Evolutionary conservation across 2,797 vertebrate species (phyloP), one percentile per base, ranked within the genome.

Genomic region (Oreonectes daqikongensis): DNA sequence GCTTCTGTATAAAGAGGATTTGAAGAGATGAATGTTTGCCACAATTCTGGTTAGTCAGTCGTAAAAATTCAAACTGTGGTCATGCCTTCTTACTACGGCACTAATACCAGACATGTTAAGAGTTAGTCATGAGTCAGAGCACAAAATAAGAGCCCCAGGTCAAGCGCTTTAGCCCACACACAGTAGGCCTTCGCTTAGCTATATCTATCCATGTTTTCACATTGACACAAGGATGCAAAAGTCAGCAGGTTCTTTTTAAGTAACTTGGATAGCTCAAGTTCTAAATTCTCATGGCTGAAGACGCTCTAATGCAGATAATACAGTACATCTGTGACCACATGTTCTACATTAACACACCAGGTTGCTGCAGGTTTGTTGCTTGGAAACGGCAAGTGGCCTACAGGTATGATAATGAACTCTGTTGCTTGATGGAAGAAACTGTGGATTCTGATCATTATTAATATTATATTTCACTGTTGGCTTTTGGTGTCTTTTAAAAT

Each of bases 41-140:
- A 68, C 79, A 70, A 80, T 76, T 70, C 70, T 40, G 67, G 77
- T 83, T 76, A 82, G 65, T 75, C 78, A 61, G 50, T 57, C 32
- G 63, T 69, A 82, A 65, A 77, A 78, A 86, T 79, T 67, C 52
- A 74, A 69, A 78, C 65, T 65, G 69, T 26, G 60, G 69, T 77
- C 82, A 80, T 81, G 77, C 72, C 79, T 85, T 50, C 75, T 77
- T 59, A 78, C 72, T 50, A 52, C 35, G 59, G 64, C 69, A 69
- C 66, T 77, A 70, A 70, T 70, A 67, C 66, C 67, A 63, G 55
- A 69, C 55, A 32, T 70, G 75, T 69, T 63, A 69, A 69, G 67
- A 52, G 75, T 77, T 77, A 77, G 75, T 77, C 75, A 70, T 77
- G 75, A 77, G 48, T 77, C 75, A 77, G 18, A 18, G 75, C 44